Conservation (phyloP, 2,797 vertebrate genomes). For the Ctenopoma kingsleyae region DNA sequence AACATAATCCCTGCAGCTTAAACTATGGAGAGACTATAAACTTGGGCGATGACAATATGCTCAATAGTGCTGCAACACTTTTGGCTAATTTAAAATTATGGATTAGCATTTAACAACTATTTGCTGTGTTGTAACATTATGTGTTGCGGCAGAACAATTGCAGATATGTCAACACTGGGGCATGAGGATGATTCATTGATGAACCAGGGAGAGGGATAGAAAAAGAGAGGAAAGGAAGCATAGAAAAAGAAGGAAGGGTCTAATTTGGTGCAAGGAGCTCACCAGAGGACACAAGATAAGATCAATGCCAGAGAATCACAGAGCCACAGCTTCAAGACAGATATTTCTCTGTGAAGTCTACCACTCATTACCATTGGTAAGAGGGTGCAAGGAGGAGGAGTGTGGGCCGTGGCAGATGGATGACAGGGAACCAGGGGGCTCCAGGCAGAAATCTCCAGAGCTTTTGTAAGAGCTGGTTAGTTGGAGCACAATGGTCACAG, state of each 20-base stretch:
- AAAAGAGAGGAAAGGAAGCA: conserved; percentile 17
- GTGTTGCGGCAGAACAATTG: conserved; percentile 35
- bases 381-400: conserved; percentile 46
- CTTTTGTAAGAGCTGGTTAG: conserved; percentile 70
- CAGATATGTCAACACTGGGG: conserved; percentile 44
- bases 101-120: conserved; percentile 63
- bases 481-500: conserved; percentile 67
- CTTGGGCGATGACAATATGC: conserved; percentile 21
- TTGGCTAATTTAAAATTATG: conserved; percentile 54
- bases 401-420: conserved; percentile 71
- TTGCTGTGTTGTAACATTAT: conserved; percentile 46
- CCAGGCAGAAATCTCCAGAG: conserved; percentile 70
- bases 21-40: conserved; percentile 51
- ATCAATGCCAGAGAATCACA: conserved; percentile 77
- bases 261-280: conserved; percentile 69
- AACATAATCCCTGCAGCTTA: conserved; percentile 74
- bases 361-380: conserved; percentile 78
- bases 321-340: conserved; percentile 66
- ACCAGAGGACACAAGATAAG: conserved; percentile 71
- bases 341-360: conserved; percentile 78
- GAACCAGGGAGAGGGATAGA: conserved; percentile 27
- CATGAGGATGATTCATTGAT: conserved; percentile 43
- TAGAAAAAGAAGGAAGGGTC: conserved; percentile 52
- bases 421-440: conserved; percentile 72
- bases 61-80: conserved; percentile 30